Percentiles rank a stretch among this genome's conserved stretches.
phyloP scores from a whole-genome alignment of 2,113 vertebrate genomes.

The Ovis canadensis region DNA sequence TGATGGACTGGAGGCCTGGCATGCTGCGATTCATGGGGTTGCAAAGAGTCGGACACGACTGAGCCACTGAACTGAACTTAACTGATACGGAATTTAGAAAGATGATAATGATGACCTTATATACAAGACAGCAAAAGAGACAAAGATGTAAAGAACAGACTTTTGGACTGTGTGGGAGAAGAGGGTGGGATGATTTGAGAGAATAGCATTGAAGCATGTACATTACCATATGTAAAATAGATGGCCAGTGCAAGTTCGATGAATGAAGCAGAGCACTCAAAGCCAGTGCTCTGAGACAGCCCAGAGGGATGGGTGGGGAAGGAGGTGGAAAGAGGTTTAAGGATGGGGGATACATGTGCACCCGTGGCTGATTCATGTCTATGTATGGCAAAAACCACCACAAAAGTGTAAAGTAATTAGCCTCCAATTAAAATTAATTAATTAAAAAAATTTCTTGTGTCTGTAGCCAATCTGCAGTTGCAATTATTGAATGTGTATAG shows the following conservation, averaged over 20 bases:
- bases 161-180: neutral
- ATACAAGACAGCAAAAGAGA: neutral
- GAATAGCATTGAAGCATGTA: neutral
- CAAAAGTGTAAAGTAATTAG: neutral
- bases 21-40: too few species aligned
- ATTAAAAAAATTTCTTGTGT: neutral
- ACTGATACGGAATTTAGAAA: neutral
- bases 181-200: neutral
- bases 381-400: neutral
- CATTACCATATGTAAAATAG: neutral
- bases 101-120: accelerated
- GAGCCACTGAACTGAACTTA: too few species aligned
- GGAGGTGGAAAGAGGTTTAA: neutral
- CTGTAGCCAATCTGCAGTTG: neutral
- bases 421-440: neutral
- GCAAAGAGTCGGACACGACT: too few species aligned
- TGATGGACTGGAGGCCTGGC: too few species aligned
- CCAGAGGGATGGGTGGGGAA: neutral
- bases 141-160: neutral
- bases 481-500: neutral
- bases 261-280: neutral
- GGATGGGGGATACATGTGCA: neutral
- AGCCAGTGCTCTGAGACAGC: neutral
- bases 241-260: neutral
- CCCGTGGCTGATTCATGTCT: neutral